Evolutionary conservation across 2,797 vertebrate genomes (phyloP).

Genomic region (Telmatherina bonti): DNA sequence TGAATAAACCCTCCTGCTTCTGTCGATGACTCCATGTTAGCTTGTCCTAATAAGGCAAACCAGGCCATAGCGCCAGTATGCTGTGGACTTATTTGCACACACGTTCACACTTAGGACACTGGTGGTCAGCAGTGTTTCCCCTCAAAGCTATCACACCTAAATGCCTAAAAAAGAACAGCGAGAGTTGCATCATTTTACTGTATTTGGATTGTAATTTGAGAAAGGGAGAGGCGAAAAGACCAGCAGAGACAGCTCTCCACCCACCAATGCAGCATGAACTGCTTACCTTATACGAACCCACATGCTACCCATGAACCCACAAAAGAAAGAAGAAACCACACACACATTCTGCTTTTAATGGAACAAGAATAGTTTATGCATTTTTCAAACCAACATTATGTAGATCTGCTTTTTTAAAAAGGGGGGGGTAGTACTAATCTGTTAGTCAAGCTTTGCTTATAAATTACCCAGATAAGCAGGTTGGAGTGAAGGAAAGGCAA

Average conservation of each 20-base stretch:
- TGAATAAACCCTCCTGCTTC: constrained; percentile 75
- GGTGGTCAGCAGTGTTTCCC: not conserved
- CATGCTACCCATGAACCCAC: not conserved
- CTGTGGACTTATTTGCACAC: constrained; percentile 23
- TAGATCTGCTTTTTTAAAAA: constrained; percentile 27
- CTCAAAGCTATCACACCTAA: not conserved
- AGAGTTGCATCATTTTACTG: constrained; percentile 49
- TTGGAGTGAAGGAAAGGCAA: constrained; percentile 10
- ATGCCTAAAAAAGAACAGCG: constrained; percentile 38
- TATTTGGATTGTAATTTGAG: constrained; percentile 66
- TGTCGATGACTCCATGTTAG: constrained; percentile 65
- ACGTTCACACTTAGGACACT: not conserved
- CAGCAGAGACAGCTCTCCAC: constrained; percentile 37
- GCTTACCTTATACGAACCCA: constrained; percentile 13
- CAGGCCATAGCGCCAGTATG: constrained; percentile 42
- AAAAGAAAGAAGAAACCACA: not conserved
- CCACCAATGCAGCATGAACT: constrained; percentile 37
- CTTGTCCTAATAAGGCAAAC: constrained; percentile 77
- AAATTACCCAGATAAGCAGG: constrained; percentile 37
- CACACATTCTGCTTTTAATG: constrained; percentile 9
- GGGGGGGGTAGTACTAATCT: not conserved
- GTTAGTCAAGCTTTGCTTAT: not conserved
- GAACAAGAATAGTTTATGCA: constrained; percentile 9
- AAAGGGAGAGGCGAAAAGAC: constrained; percentile 44
- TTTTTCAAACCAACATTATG: constrained; percentile 18